phyloP scores from a whole-genome alignment of 1,140 invertebrate genomes.

The Campodea augens region DNA sequence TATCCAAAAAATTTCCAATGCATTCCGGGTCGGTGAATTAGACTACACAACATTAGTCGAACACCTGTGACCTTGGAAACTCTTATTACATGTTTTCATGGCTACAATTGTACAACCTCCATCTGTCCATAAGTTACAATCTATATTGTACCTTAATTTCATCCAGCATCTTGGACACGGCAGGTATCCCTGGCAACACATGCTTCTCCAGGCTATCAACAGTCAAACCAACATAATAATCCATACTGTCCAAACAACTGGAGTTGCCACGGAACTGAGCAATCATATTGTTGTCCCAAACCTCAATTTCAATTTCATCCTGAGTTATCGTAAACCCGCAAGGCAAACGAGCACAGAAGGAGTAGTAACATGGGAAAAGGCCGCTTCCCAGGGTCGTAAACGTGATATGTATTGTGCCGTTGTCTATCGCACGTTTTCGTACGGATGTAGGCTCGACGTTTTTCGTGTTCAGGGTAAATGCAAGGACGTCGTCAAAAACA shows the following conservation, averaged over 20 bases:
- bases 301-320: conserved; percentile 36
- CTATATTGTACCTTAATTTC: neutral
- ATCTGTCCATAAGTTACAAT: too few relatives aligned
- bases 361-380: conserved; percentile 57
- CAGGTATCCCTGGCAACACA: conserved; percentile 9
- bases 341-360: conserved; percentile 44
- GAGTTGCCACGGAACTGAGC: conserved; percentile 37
- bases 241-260: conserved; percentile 16
- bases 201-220: conserved; percentile 11
- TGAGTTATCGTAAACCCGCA: conserved; percentile 25
- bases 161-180: neutral
- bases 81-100: too few relatives aligned
- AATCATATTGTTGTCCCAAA: conserved; percentile 65
- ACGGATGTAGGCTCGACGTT: conserved; percentile 57
- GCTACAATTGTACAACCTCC: too few relatives aligned
- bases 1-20: too few relatives aligned
- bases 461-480: conserved; percentile 57
- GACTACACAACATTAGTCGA: too few relatives aligned
- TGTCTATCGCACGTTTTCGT: conserved; percentile 28
- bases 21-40: too few relatives aligned
- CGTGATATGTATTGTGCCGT: conserved; percentile 39
- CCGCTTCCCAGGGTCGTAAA: conserved; percentile 55
- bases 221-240: conserved; percentile 17
- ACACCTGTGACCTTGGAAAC: too few relatives aligned
- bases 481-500: conserved; percentile 45